phyloP scores from a whole-genome alignment of 2,113 vertebrate species.

The Anguilla rostrata region DNA sequence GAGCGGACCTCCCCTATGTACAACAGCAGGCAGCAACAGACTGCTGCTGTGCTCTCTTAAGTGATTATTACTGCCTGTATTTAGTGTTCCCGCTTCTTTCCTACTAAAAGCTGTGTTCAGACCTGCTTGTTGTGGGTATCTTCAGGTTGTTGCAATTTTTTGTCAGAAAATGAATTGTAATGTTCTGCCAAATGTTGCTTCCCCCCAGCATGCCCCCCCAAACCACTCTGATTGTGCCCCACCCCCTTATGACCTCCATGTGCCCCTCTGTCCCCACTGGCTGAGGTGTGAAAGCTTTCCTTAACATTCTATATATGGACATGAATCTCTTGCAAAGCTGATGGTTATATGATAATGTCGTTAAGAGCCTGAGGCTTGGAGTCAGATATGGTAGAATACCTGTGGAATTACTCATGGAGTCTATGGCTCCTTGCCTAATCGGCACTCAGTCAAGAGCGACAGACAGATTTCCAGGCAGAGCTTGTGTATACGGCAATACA shows the following conservation, averaged over 20 bases:
- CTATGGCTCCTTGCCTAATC: constrained; percentile 6
- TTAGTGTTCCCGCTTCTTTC: neutral
- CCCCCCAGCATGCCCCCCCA: neutral
- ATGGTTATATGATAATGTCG: constrained; percentile 3
- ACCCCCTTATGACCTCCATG: neutral
- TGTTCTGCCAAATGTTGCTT: neutral
- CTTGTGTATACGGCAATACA: neutral
- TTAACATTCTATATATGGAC: neutral
- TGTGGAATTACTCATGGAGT: neutral
- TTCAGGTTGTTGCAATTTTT: constrained; percentile 12
- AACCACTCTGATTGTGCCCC: neutral
- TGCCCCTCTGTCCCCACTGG: neutral
- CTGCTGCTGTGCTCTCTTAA: neutral
- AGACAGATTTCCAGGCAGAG: constrained; percentile 10
- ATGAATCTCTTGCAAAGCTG: neutral
- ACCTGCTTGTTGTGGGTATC: constrained; percentile 6
- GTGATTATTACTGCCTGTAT: constrained; percentile 7
- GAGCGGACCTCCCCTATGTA: neutral
- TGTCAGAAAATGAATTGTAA: constrained; percentile 3
- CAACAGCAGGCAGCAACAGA: neutral
- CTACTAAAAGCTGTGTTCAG: neutral
- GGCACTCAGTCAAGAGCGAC: neutral
- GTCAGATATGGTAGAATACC: neutral
- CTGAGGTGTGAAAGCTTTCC: neutral
- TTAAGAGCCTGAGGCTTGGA: neutral